phyloP scores from a whole-genome alignment of 2,888 invertebrate genomes.

The Andricus quercusramuli region DNA sequence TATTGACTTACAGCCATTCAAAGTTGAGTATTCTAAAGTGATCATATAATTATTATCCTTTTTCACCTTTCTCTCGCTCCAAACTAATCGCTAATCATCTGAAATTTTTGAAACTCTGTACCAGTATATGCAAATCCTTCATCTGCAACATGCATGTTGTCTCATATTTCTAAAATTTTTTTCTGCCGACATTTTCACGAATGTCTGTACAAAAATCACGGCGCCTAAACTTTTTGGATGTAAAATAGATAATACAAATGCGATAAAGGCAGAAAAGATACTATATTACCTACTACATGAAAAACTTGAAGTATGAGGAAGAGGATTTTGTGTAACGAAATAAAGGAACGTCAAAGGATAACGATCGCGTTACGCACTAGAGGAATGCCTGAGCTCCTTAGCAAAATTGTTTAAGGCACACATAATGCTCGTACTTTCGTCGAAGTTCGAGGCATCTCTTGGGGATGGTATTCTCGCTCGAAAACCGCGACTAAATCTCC shows the following conservation, averaged over 20 bases:
- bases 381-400: constrained; percentile 38
- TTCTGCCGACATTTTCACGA: no score
- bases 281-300: not conserved
- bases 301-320: constrained; percentile 20
- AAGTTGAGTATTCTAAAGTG: no score
- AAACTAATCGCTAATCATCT: no score
- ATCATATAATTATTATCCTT: no score
- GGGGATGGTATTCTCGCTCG: constrained; percentile 46
- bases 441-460: constrained; percentile 40
- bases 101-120: no score
- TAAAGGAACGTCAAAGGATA: constrained; percentile 40
- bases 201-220: no score
- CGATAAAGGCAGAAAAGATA: not conserved
- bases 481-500: constrained; percentile 69
- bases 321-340: constrained; percentile 21
- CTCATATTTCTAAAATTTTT: no score
- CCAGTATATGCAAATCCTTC: no score
- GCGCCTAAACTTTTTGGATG: no score
- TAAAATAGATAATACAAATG: not conserved
- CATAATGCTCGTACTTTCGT: constrained; percentile 36
- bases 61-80: no score
- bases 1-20: no score
- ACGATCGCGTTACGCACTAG: constrained; percentile 31
- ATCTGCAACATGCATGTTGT: no score
- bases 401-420: constrained; percentile 36